Evolutionary conservation across 1,140 invertebrate genomes (phyloP).

Genomic region (Neodiprion lecontei): DNA sequence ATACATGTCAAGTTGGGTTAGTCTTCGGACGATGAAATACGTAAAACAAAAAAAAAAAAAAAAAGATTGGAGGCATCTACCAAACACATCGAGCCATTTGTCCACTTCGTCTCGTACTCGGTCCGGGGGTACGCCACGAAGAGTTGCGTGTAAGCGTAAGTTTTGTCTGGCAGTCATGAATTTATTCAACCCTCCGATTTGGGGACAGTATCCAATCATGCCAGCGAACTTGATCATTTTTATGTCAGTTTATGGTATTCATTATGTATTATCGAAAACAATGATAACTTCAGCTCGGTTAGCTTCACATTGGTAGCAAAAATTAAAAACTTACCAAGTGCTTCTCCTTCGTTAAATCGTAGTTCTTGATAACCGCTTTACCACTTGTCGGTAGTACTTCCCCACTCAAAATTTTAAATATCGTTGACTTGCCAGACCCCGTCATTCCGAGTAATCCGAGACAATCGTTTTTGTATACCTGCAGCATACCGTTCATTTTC

Average conservation of each 20-base stretch:
- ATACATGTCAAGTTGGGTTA: constrained; percentile 22
- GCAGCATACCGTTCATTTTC: not conserved
- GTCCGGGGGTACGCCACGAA: constrained; percentile 72
- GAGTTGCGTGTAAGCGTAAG: constrained; percentile 74
- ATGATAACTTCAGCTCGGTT: no score
- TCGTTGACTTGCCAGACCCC: constrained; percentile 81
- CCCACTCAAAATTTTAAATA: constrained; percentile 87
- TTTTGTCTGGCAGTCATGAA: constrained; percentile 83
- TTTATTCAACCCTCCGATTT: constrained; percentile 83
- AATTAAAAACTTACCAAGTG: constrained; percentile 23
- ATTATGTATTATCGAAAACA: no score
- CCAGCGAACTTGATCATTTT: constrained; percentile 29
- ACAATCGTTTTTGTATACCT: constrained; percentile 74
- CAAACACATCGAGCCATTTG: constrained; percentile 64
- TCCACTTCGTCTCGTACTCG: constrained; percentile 62
- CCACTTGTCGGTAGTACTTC: constrained; percentile 70
- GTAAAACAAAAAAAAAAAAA: not conserved
- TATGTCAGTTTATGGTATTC: constrained; percentile 5
- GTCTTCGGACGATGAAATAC: constrained; percentile 36
- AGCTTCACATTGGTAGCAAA: no score
- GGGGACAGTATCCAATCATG: constrained; percentile 81
- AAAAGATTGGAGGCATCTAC: constrained; percentile 46
- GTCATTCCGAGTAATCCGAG: constrained; percentile 89
- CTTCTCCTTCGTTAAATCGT: constrained; percentile 24
- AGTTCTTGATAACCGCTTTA: constrained; percentile 26